A percentile compares a stretch with the other conserved stretches of the same genome.
Conservation (phyloP, 2,797 vertebrate genomes). For the Coregonus suidteri region DNA sequence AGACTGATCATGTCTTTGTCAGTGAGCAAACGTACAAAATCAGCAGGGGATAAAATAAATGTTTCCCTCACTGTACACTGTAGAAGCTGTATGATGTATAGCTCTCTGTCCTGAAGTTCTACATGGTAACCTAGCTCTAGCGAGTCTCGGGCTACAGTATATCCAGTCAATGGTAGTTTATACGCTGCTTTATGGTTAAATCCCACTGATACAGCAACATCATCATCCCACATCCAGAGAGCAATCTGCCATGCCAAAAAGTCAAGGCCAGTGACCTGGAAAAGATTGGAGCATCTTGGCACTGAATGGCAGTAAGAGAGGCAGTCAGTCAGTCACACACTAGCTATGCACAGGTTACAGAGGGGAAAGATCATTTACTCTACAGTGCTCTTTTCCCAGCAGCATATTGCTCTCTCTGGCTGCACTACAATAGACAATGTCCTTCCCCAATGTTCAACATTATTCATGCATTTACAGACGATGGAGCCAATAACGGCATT, state of each 20-base stretch:
- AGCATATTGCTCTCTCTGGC: background rate
- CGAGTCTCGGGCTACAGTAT: background rate
- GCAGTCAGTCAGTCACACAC: background rate
- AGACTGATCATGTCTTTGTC: too few relatives aligned
- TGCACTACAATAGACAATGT: background rate
- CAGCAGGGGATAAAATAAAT: too few relatives aligned
- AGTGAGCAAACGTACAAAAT: too few relatives aligned
- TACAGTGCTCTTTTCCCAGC: background rate
- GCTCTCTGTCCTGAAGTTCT: background rate
- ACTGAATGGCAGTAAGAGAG: background rate
- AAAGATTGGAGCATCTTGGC: background rate
- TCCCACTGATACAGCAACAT: background rate
- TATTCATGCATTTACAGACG: background rate
- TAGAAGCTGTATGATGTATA: background rate
- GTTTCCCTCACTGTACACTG: background rate
- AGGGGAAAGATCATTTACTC: background rate
- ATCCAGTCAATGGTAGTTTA: background rate
- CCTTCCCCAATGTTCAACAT: background rate
- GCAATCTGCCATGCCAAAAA: background rate
- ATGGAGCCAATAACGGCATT: background rate
- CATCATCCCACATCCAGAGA: background rate
- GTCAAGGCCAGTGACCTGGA: conserved; percentile 5
- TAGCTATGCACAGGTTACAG: background rate
- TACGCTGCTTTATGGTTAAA: background rate
- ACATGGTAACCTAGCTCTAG: background rate